Conservation (phyloP, 2,113 vertebrate genomes). For the Scomber colias region DNA sequence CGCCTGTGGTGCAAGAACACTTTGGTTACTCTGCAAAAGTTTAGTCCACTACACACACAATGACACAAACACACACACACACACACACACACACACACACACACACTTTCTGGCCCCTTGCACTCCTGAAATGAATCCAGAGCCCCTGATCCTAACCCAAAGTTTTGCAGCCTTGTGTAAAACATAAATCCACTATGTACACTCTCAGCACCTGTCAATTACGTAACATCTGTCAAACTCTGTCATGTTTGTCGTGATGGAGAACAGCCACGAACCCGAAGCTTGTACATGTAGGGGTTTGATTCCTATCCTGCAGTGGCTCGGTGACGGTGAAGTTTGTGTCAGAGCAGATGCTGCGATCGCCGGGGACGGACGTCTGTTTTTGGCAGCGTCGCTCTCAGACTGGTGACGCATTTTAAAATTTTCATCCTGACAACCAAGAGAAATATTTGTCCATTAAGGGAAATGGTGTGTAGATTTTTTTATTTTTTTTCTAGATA, state of each 20-base stretch:
- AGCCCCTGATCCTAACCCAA: neutral
- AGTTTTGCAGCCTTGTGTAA: neutral
- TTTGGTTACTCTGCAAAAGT: too few relatives aligned
- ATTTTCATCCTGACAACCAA: constrained; percentile 43
- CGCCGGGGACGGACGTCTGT: constrained; percentile 13
- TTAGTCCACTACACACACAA: too few relatives aligned
- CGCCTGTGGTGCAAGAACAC: too few relatives aligned
- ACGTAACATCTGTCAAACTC: constrained; percentile 17
- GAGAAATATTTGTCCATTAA: constrained; percentile 42
- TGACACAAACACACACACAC: too few relatives aligned
- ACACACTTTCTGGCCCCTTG: too few relatives aligned
- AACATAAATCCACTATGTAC: neutral
- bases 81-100: too few relatives aligned
- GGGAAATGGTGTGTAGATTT: neutral
- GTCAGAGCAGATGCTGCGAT: constrained; percentile 18
- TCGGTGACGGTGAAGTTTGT: neutral
- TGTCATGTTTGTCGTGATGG: constrained; percentile 10
- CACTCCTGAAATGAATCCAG: too few relatives aligned
- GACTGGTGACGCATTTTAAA: constrained; percentile 38
- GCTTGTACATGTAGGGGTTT: neutral
- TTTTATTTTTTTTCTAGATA: neutral
- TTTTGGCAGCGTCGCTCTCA: constrained; percentile 27
- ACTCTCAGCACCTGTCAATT: constrained; percentile 15
- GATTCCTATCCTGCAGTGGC: constrained; percentile 6
- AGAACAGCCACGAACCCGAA: neutral